Evolutionary conservation across 2,797 vertebrate genomes (phyloP).

Genomic region (Australoheros facetus): DNA sequence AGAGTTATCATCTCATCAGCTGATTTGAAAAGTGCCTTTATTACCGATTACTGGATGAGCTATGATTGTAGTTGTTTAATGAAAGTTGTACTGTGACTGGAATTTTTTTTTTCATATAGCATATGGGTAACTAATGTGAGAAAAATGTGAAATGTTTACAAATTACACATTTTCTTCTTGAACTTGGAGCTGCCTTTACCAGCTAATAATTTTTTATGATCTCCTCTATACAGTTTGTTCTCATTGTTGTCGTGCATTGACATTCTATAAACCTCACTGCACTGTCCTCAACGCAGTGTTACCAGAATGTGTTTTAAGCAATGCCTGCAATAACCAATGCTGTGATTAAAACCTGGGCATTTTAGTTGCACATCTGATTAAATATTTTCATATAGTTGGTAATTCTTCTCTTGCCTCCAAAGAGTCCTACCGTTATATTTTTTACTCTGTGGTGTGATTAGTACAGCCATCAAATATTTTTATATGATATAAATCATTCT

Average conservation of each 20-base stretch:
- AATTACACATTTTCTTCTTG: slow-evolving; percentile 36
- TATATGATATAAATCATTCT: neutral
- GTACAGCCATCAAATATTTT: neutral
- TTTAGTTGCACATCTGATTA: neutral
- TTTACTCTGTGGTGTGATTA: neutral
- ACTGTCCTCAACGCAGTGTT: slow-evolving; percentile 7
- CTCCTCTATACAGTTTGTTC: neutral
- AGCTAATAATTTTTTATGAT: slow-evolving; percentile 2
- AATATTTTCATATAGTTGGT: slow-evolving; percentile 22
- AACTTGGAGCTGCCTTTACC: slow-evolving; percentile 16
- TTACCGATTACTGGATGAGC: slow-evolving; percentile 37
- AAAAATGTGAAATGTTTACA: slow-evolving; percentile 59
- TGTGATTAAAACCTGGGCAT: slow-evolving; percentile 44
- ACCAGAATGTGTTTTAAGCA: slow-evolving; percentile 17
- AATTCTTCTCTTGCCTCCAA: slow-evolving; percentile 32
- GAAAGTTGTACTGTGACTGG: slow-evolving; percentile 58
- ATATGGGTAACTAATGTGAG: neutral
- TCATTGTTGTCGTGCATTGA: neutral
- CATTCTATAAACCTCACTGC: neutral
- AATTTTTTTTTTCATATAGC: slow-evolving; percentile 17
- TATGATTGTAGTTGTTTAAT: slow-evolving; percentile 57
- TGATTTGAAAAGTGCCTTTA: slow-evolving; percentile 73
- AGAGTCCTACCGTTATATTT: neutral
- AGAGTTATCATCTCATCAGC: slow-evolving; percentile 45
- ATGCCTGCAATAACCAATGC: slow-evolving; percentile 16